Evolutionary conservation across 2,113 vertebrate species (phyloP).

Genomic region (Ictalurus furcatus): DNA sequence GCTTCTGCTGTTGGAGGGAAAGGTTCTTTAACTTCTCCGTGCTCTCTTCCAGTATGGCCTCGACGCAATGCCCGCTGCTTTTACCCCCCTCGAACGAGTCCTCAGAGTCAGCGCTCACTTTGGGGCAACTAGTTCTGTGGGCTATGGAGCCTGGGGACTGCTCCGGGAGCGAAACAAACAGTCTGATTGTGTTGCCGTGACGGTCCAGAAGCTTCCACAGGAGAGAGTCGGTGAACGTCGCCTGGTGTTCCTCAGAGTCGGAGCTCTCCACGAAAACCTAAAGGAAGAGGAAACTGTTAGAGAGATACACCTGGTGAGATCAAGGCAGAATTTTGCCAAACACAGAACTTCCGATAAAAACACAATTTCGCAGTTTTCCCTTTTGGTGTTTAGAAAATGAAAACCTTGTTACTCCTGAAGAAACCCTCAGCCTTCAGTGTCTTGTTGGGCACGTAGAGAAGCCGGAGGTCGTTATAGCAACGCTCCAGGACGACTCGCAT

Average conservation of each 20-base stretch:
- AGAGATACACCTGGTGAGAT: not conserved
- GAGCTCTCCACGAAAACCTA: slow-evolving; percentile 98
- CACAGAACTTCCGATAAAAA: not conserved
- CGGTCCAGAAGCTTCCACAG: slow-evolving; percentile 96
- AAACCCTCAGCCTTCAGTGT: slow-evolving; percentile 97
- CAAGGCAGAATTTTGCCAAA: not conserved
- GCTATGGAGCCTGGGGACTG: slow-evolving; percentile 84
- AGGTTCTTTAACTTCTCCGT: slow-evolving; percentile 96
- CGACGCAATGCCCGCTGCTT: slow-evolving; percentile 86
- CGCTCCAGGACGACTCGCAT: slow-evolving; percentile 97
- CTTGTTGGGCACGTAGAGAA: slow-evolving; percentile 89
- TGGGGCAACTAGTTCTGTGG: slow-evolving; percentile 82
- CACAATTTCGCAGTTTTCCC: not conserved
- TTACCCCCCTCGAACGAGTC: slow-evolving; percentile 80
- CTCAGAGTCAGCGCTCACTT: slow-evolving; percentile 77
- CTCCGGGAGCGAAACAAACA: slow-evolving; percentile 89
- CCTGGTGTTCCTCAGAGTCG: slow-evolving; percentile 82
- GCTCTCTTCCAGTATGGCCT: slow-evolving; percentile 94
- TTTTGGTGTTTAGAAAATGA: not conserved
- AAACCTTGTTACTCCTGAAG: slow-evolving; percentile 98
- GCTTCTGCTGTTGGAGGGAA: slow-evolving; percentile 81
- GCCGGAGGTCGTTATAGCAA: slow-evolving; percentile 94
- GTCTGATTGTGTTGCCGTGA: slow-evolving; percentile 94
- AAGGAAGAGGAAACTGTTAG: not conserved
- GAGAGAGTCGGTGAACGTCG: slow-evolving; percentile 87